Conservation (phyloP, 2,113 vertebrate species). For the Brachionichthys hirsutus region DNA sequence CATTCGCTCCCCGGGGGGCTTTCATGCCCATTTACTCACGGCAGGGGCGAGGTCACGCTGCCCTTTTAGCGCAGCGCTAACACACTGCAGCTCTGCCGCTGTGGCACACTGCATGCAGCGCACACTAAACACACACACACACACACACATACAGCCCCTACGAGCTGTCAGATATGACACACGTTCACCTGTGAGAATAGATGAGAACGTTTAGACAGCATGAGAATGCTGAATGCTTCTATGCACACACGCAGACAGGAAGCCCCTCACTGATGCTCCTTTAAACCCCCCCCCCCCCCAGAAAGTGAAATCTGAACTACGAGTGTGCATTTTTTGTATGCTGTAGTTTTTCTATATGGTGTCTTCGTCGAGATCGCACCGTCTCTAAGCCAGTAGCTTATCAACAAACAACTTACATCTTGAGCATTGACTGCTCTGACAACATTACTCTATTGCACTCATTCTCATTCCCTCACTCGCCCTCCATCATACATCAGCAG, state of each 20-base stretch:
- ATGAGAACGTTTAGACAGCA: slow-evolving; percentile 33
- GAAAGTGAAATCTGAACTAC: slow-evolving; percentile 28
- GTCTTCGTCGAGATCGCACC: slow-evolving; percentile 4
- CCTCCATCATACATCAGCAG: neutral
- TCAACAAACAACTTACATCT: slow-evolving; percentile 45
- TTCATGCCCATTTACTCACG: slow-evolving; percentile 67
- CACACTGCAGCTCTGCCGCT: too few relatives aligned
- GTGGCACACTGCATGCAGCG: too few relatives aligned
- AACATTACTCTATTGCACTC: slow-evolving; percentile 9
- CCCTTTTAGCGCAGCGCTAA: slow-evolving; percentile 59
- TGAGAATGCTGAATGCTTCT: slow-evolving; percentile 3
- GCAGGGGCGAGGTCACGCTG: slow-evolving; percentile 57
- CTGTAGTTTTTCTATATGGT: neutral
- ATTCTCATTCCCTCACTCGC: slow-evolving; percentile 2
- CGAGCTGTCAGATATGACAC: slow-evolving; percentile 35
- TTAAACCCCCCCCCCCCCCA: slow-evolving; percentile 12
- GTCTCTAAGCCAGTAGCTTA: slow-evolving; percentile 29
- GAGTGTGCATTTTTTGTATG: slow-evolving; percentile 28
- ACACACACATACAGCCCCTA: slow-evolving; percentile 1
- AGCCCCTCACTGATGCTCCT: slow-evolving; percentile 18
- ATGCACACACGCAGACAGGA: slow-evolving; percentile 7
- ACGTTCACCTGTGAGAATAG: slow-evolving; percentile 41
- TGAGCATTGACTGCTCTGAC: slow-evolving; percentile 12
- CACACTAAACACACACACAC: neutral
- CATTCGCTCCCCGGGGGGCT: slow-evolving; percentile 50